Base-by-base conservation (phyloP, 30 jellyfish, hydroid and myxozoan genomes). In the Aurelia sp. region DNA sequence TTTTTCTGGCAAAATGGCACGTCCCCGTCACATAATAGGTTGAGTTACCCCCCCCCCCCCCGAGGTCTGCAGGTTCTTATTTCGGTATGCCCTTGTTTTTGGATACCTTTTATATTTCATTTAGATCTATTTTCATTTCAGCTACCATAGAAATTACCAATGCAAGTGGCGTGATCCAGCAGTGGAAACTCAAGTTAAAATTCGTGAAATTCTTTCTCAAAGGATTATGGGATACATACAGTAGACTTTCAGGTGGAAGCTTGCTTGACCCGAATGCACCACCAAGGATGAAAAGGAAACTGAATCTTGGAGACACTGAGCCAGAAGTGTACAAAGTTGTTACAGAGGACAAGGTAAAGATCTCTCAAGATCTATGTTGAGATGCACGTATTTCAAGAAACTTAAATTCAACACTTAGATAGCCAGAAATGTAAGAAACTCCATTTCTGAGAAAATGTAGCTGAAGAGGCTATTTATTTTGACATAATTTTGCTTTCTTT, bases 341-440 rank as follows among this genome's bases (percentile, higher is more conserved):
- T 22, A 86, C 96, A 2, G 87, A 76, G 31, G 96, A 86, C 60
- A 86, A 76, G 96, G 96, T 86, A 76, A 16, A 51, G n/a, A n/a
- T n/a, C 21, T 50, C 15, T 61, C 12, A 12, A 13, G 33, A 22
- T 10, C 17, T 17, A 15, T 74, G 15, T 72, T 41, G 30, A 17
- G 20, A 33, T 2, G 33, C 2, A n/a, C n/a, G n/a, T n/a, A n/a
- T 27, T 27, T 27, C 2, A 27, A 27, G 33, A 27, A 27, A 27
- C 33, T 27, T 27, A 27, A 1, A 27, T 2, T 27, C 51, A 40
- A 40, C 8, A 40, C 51, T 40, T 40, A 40, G 51, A 40, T 40
- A 27, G 2, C 33, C 33, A 27, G 33, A 27, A 27, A 27, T 27
- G 33, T 27, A 27, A 2, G 33, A 27, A 27, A 27, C 33, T 27